Evolutionary conservation across 2,797 vertebrate genomes (phyloP).

Genomic region (Erethizon dorsatum): DNA sequence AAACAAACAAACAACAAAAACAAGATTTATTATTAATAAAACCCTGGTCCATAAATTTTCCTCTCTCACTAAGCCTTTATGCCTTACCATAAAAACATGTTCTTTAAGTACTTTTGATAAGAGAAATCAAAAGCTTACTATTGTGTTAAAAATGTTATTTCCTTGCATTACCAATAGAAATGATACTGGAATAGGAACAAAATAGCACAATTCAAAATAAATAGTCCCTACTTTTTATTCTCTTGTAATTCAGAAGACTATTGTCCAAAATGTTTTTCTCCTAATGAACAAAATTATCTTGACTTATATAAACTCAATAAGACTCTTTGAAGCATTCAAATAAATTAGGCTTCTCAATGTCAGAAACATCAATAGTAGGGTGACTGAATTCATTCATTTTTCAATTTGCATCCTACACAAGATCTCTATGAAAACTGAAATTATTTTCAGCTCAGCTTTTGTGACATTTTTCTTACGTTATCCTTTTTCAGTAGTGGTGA

Average conservation of each 20-base stretch:
- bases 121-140: slow-evolving; percentile 9
- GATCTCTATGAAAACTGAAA: neutral
- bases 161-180: slow-evolving; percentile 8
- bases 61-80: neutral
- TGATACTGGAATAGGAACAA: neutral
- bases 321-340: neutral
- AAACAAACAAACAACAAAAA: neutral
- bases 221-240: neutral
- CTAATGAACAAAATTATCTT: neutral
- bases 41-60: neutral
- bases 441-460: slow-evolving; percentile 6
- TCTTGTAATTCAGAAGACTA: slow-evolving; percentile 1
- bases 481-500: neutral
- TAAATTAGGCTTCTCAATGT: neutral
- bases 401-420: neutral
- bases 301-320: slow-evolving; percentile 4
- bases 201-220: neutral
- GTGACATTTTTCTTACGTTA: neutral
- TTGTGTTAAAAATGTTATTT: slow-evolving; percentile 2
- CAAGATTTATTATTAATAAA: slow-evolving; percentile 62
- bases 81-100: neutral
- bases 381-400: neutral
- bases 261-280: neutral
- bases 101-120: slow-evolving; percentile 19
- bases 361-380: neutral